Evolutionary conservation across 2,113 vertebrate genomes (phyloP).

Genomic region (Phrynosoma blainvillii): DNA sequence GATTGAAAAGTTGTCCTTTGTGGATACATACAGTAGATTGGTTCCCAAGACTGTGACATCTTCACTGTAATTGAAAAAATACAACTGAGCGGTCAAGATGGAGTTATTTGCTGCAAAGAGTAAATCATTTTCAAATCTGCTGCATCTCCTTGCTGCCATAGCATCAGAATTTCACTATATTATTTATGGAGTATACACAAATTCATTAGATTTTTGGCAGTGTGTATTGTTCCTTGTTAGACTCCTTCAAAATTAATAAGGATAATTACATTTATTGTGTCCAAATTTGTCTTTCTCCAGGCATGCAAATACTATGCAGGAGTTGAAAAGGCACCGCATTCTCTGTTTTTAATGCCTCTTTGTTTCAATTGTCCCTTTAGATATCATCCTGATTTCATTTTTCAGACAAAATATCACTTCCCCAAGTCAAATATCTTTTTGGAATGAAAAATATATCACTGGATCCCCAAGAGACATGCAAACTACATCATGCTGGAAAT

Average conservation of each 20-base stretch:
- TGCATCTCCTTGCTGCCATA: not conserved
- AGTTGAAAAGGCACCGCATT: not conserved
- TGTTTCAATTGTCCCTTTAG: not conserved
- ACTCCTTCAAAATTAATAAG: conserved; percentile 5
- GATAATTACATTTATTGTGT: conserved; percentile 23
- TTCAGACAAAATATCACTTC: not conserved
- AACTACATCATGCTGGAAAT: not conserved
- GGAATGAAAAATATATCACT: not conserved
- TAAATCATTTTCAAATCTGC: not conserved
- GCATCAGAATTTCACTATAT: not conserved
- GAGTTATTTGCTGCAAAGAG: not conserved
- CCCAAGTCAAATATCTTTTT: not conserved
- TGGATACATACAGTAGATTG: not conserved
- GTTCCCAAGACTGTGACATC: not conserved
- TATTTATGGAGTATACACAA: conserved; percentile 30
- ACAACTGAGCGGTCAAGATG: not conserved
- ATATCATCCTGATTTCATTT: not conserved
- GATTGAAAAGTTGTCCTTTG: not conserved
- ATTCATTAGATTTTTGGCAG: conserved; percentile 1
- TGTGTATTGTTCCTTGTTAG: conserved; percentile 3
- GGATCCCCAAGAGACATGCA: too few species aligned
- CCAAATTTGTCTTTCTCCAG: not conserved
- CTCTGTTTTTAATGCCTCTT: not conserved
- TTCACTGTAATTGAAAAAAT: conserved; percentile 16
- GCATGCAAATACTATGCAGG: not conserved